A percentile compares a stretch with the other conserved stretches of the same genome.
phyloP scores from a whole-genome alignment of 2,888 invertebrate genomes.

The Habroteleia sp. region DNA sequence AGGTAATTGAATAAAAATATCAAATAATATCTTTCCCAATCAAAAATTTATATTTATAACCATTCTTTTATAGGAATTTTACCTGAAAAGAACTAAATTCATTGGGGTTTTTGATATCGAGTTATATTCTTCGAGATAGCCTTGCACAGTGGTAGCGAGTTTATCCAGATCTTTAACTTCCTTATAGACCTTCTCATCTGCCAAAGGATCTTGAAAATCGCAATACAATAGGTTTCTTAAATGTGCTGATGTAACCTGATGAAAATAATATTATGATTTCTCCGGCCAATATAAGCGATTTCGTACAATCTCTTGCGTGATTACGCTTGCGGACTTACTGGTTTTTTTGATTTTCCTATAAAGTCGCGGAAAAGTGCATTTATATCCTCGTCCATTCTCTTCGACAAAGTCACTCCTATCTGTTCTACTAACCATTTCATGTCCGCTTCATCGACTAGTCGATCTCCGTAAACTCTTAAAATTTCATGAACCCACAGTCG shows the following conservation, averaged over 20 bases:
- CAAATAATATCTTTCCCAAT: too few species aligned
- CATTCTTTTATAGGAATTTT: too few species aligned
- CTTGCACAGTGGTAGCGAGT: conserved; percentile 89
- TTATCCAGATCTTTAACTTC: conserved; percentile 92
- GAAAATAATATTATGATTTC: conserved; percentile 16
- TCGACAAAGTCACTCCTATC: conserved; percentile 84
- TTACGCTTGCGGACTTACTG: conserved; percentile 29
- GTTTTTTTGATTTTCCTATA: conserved; percentile 17
- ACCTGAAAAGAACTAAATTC: conserved; percentile 95
- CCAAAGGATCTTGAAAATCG: conserved; percentile 90
- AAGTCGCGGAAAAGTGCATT: conserved; percentile 87
- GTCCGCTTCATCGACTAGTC: conserved; percentile 92
- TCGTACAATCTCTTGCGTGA: conserved; percentile 3
- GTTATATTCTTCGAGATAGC: conserved; percentile 94
- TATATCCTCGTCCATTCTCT: conserved; percentile 86
- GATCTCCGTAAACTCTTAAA: conserved; percentile 94
- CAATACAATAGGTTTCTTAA: conserved; percentile 94
- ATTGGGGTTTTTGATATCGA: conserved; percentile 98
- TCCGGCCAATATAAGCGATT: background rate
- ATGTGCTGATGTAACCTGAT: conserved; percentile 82
- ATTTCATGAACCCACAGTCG: conserved; percentile 97
- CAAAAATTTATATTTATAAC: too few species aligned
- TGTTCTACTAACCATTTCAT: conserved; percentile 90
- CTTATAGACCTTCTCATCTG: conserved; percentile 84
- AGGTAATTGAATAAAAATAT: too few species aligned